Base-by-base conservation (phyloP, 2,113 vertebrate genomes). In the Sphaerodactylus townsendi region DNA sequence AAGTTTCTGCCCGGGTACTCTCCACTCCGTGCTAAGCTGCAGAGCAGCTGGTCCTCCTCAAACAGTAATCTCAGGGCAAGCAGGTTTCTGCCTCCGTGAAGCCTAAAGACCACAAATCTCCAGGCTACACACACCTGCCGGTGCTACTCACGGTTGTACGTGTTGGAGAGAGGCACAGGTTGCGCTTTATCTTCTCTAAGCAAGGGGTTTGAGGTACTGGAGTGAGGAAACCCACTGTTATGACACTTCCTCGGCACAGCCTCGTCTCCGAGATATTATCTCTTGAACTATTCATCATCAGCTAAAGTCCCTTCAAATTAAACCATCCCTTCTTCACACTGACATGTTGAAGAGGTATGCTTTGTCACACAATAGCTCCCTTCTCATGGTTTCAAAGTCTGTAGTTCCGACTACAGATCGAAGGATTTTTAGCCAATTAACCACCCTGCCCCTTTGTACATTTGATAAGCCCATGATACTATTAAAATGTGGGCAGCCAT, bases 31-130 rank as follows among this genome's bases (percentile, higher is more conserved):
- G 66, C 30, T 56, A 64, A 84, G 79, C 46, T 85, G 76, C 25
- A 71, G 79, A 85, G 59, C 83, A 85, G 68, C 76, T 85, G 83
- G 83, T n/a, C 33, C 11, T 79, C 76, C 76, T 85, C 76, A 85
- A 72, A 85, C 7, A 1, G 53, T 82, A 66, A 72, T 35, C 83
- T 30, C 68, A 85, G 46, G 39, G 69, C 71, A 70, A 79, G 53
- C 76, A 79, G 68, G 68, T 65, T 72, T 72, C 41, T 82, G 68
- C 69, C 59, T 73, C 80, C 53, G 35, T 35, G 68, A 72, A 79
- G 64, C 69, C 9, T 28, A 68, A 79, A 64, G 76, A 21, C 23
- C 15, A 53, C 17, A 37, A 28, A 65, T 77, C 53, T 59, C 17
- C 65, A 70, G 66, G 37, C 66, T 48, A 70, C 75, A 84, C 83